Percentiles rank a stretch among this genome's conserved stretches.
Evolutionary conservation across 2,113 vertebrate species (phyloP).

Genomic region (Paratilapia polleni): DNA sequence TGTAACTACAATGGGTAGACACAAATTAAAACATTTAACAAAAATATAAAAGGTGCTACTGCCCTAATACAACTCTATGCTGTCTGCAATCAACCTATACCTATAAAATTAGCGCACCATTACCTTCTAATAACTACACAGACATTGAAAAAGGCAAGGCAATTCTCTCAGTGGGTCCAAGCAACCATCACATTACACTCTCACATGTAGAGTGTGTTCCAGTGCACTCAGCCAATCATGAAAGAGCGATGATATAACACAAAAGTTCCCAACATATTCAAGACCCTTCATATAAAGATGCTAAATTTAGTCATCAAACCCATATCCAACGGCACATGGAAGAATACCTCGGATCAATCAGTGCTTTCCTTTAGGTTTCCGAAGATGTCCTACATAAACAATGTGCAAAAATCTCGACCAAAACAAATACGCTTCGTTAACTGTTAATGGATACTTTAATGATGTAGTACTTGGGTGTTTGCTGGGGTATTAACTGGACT

Average conservation of each 20-base stretch:
- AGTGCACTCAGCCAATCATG: slow-evolving; percentile 51
- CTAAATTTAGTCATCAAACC: neutral
- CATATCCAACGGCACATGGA: neutral
- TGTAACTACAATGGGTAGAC: neutral
- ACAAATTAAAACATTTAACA: slow-evolving; percentile 2
- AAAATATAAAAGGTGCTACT: neutral
- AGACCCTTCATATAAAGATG: neutral
- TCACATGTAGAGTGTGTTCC: slow-evolving; percentile 56
- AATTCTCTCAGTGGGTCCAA: slow-evolving; percentile 9
- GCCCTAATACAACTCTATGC: neutral
- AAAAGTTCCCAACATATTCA: slow-evolving; percentile 45
- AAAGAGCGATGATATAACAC: slow-evolving; percentile 58
- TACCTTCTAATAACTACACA: neutral
- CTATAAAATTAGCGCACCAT: neutral
- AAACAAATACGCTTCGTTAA: neutral
- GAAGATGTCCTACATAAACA: neutral
- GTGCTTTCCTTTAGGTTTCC: neutral
- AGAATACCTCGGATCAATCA: neutral
- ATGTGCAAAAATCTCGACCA: neutral
- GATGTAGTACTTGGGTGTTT: neutral
- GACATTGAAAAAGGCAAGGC: neutral
- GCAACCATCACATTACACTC: slow-evolving; percentile 39
- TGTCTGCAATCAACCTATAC: neutral
- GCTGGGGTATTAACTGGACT: neutral
- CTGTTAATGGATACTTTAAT: neutral